A percentile compares a stretch with the other conserved stretches of the same genome.
phyloP scores from a whole-genome alignment of 2,113 vertebrate genomes.

The Lagenorhynchus albirostris region DNA sequence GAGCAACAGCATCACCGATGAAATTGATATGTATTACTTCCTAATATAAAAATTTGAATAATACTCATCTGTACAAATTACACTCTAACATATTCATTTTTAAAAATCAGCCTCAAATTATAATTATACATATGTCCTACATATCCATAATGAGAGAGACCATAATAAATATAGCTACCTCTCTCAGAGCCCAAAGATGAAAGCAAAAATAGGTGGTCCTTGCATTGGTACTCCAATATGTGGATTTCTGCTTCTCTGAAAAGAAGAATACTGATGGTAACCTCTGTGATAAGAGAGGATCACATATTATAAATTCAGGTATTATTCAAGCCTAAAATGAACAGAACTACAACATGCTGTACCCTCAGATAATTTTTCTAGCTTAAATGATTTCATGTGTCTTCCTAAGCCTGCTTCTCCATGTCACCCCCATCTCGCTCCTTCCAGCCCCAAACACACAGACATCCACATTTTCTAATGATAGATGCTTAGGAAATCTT shows the following conservation, averaged over 20 bases:
- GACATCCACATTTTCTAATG: background rate
- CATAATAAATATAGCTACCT: background rate
- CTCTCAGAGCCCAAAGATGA: background rate
- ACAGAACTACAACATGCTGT: background rate
- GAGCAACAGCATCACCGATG: background rate
- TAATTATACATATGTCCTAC: background rate
- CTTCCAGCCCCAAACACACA: background rate
- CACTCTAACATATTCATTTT: background rate
- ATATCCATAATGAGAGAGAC: background rate
- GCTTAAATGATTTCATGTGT: background rate
- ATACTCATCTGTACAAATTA: background rate
- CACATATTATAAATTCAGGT: background rate
- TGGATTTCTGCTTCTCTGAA: background rate
- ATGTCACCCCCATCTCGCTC: background rate
- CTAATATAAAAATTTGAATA: background rate
- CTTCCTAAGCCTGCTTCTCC: background rate
- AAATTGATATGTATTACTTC: background rate
- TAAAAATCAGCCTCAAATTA: background rate
- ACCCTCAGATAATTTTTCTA: background rate
- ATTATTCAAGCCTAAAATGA: background rate
- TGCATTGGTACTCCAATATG: fast-evolving
- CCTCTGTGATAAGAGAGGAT: background rate
- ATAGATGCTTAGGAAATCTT: background rate
- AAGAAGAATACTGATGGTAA: background rate
- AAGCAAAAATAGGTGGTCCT: background rate